Percentiles rank a stretch among this genome's conserved stretches.
These are phyloP conservation scores for Plagodis dolabraria DNA, from an alignment of 2,888 invertebrate species.

Conservation along the genomic window DNA sequence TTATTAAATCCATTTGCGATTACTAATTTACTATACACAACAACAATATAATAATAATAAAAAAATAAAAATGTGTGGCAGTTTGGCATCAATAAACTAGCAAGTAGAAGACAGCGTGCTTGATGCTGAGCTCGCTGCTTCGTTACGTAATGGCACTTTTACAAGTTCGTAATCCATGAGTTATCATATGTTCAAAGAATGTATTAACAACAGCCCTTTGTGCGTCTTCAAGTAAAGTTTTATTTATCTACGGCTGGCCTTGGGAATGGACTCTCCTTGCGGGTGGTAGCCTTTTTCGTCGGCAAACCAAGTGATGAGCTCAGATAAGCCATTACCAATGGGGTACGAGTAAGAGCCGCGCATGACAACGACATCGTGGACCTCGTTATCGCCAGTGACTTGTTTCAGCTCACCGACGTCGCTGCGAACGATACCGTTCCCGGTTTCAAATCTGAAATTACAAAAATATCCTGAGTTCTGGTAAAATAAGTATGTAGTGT, in stretches of 20 bases:
- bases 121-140: background rate
- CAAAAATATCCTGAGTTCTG: no score
- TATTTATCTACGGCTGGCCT: background rate
- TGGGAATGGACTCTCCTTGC: background rate
- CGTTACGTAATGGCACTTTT: no score
- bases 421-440: background rate
- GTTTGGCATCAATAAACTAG: background rate
- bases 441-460: background rate
- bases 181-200: no score
- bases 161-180: no score
- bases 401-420: background rate
- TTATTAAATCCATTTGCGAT: no score
- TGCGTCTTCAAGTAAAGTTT: no score
- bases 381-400: background rate
- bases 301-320: background rate
- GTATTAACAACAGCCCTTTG: no score
- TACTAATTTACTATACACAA: background rate
- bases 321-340: background rate
- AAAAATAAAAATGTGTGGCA: conserved; percentile 4
- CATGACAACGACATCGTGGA: background rate
- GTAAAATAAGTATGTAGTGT: no score
- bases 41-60: background rate
- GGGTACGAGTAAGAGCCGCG: background rate
- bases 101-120: conserved; percentile 3
- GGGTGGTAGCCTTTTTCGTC: background rate